phyloP scores from a whole-genome alignment of 2,113 vertebrate genomes.

The Aplodontia rufa region DNA sequence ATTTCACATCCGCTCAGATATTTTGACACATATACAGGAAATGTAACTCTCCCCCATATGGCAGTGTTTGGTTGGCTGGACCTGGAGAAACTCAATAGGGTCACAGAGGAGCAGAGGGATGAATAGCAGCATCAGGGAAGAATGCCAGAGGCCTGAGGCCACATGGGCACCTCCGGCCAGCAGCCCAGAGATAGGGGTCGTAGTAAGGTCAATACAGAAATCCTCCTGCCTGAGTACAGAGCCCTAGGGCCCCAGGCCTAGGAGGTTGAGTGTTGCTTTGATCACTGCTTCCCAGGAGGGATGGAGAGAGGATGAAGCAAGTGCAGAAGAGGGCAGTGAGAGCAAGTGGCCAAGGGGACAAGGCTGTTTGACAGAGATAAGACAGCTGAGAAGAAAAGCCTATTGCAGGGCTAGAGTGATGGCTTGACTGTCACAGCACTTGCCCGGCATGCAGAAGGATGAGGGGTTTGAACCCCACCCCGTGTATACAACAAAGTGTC shows the following conservation, averaged over 20 bases:
- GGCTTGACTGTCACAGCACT: too few species aligned
- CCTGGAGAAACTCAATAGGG: conserved; percentile 72
- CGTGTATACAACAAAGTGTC: too few species aligned
- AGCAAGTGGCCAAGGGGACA: not conserved
- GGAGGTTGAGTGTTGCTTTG: not conserved
- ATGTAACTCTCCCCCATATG: conserved; percentile 74
- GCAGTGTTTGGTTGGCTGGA: conserved; percentile 68
- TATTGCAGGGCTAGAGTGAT: too few species aligned
- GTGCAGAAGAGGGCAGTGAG: not conserved
- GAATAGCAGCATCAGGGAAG: conserved; percentile 4
- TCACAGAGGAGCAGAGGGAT: conserved; percentile 63
- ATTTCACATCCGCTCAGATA: conserved; percentile 80
- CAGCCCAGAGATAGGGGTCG: not conserved
- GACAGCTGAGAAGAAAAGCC: not conserved
- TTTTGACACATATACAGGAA: conserved; percentile 80
- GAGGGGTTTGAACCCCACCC: too few species aligned
- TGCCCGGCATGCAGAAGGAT: too few species aligned
- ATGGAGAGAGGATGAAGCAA: not conserved
- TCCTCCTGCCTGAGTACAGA: not conserved
- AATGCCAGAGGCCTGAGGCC: conserved; percentile 56
- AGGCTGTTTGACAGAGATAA: not conserved
- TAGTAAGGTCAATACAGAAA: not conserved
- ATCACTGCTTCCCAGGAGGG: not conserved
- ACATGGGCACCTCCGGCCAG: not conserved
- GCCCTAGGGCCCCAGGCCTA: not conserved